Evolutionary conservation across 2,888 invertebrate species (phyloP).

Genomic region (Xanthorhoe spadicearia): DNA sequence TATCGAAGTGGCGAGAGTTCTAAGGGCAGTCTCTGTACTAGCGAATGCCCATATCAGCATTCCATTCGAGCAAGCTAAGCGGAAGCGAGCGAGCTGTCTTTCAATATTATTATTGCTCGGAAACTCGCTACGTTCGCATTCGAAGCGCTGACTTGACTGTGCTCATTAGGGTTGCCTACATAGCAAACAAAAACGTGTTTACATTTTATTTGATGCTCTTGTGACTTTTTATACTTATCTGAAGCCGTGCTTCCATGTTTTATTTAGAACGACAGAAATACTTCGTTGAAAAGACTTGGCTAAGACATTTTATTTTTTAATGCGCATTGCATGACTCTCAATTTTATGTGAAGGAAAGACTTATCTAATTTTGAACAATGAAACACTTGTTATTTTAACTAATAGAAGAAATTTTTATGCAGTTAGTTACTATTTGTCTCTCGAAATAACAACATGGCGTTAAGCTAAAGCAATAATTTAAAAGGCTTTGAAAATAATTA

Average conservation of each 20-base stretch:
- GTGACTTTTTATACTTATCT: slow-evolving; percentile 29
- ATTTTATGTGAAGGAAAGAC: background rate
- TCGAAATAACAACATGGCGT: background rate
- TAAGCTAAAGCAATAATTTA: slow-evolving; percentile 4
- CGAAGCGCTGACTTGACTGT: slow-evolving; percentile 38
- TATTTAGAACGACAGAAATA: slow-evolving; percentile 25
- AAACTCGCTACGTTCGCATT: slow-evolving; percentile 56
- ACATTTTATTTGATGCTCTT: slow-evolving; percentile 34
- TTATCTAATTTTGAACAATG: background rate
- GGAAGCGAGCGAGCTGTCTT: slow-evolving; percentile 64
- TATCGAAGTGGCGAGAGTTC: slow-evolving; percentile 35
- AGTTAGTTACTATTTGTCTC: background rate
- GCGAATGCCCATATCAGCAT: slow-evolving; percentile 56
- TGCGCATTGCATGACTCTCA: slow-evolving; percentile 8
- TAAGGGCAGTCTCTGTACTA: slow-evolving; percentile 39
- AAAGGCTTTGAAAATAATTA: slow-evolving; percentile 6
- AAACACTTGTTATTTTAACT: background rate
- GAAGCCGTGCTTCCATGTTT: slow-evolving; percentile 16
- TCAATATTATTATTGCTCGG: slow-evolving; percentile 64
- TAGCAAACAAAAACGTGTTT: slow-evolving; percentile 34
- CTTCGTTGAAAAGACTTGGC: slow-evolving; percentile 16
- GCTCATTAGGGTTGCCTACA: slow-evolving; percentile 39
- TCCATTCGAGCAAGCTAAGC: slow-evolving; percentile 60
- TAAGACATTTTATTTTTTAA: slow-evolving; percentile 12
- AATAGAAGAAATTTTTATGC: background rate